Conservation (phyloP, 2,113 vertebrate species). For the Picathartes gymnocephalus region DNA sequence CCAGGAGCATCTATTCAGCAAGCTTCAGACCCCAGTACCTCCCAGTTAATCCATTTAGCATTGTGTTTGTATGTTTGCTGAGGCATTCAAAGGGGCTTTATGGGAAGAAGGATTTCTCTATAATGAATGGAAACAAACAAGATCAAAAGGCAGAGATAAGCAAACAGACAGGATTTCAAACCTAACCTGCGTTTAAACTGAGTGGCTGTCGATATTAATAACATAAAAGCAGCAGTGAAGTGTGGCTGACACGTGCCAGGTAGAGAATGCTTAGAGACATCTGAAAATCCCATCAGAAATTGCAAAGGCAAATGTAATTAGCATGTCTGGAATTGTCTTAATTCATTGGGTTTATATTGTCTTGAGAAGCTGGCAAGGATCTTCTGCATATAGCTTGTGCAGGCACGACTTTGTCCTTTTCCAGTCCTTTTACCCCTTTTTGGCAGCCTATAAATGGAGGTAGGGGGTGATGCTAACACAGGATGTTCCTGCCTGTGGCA, state of each 20-base stretch:
- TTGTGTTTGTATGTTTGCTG: slow-evolving; percentile 19
- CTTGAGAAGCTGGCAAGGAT: not conserved
- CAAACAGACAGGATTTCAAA: slow-evolving; percentile 56
- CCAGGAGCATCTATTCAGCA: not conserved
- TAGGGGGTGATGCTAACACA: not conserved
- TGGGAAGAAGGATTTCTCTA: slow-evolving; percentile 37
- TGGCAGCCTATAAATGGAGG: not conserved
- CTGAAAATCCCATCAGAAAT: slow-evolving; percentile 50
- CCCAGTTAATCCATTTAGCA: slow-evolving; percentile 37
- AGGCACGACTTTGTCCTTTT: not conserved
- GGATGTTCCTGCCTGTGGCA: not conserved
- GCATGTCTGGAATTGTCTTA: slow-evolving; percentile 36
- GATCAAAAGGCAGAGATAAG: slow-evolving; percentile 61
- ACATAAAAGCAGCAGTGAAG: slow-evolving; percentile 34
- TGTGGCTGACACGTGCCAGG: slow-evolving; percentile 3
- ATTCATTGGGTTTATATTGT: slow-evolving; percentile 2
- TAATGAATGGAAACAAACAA: slow-evolving; percentile 51
- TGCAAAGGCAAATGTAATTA: slow-evolving; percentile 19
- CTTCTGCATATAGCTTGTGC: not conserved
- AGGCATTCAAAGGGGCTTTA: slow-evolving; percentile 26
- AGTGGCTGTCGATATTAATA: slow-evolving; percentile 63
- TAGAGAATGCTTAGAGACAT: slow-evolving; percentile 28
- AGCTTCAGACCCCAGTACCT: not conserved
- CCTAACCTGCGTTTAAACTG: slow-evolving; percentile 53
- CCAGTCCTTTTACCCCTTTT: not conserved